Evolutionary conservation across 2,888 invertebrate species (phyloP).

Genomic region (Lepidocyrtoides sp.): DNA sequence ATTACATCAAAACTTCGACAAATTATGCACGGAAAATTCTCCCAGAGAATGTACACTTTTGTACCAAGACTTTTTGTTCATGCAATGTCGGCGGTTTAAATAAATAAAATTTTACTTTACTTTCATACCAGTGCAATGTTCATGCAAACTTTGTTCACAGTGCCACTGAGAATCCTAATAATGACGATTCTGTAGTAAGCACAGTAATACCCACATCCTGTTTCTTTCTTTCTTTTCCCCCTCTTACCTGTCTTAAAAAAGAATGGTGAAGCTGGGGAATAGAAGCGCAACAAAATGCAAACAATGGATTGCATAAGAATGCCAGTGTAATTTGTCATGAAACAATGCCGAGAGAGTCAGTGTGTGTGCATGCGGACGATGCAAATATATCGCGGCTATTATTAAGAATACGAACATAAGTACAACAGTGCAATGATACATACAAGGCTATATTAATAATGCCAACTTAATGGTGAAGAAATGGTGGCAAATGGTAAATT

Average conservation of each 20-base stretch:
- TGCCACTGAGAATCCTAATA: constrained; percentile 21
- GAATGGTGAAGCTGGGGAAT: constrained; percentile 10
- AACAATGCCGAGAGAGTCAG: not conserved
- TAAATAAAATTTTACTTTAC: not conserved
- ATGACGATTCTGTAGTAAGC: not conserved
- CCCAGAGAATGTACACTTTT: not conserved
- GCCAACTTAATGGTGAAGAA: constrained; percentile 21
- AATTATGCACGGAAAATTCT: not conserved
- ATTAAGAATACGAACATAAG: not conserved
- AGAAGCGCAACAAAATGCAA: constrained; percentile 25
- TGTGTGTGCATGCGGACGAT: not conserved
- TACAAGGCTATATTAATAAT: not conserved
- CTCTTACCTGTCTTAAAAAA: not conserved
- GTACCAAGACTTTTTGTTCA: not conserved
- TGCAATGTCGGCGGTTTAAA: constrained; percentile 16
- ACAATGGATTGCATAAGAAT: constrained; percentile 41
- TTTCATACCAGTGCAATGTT: not conserved
- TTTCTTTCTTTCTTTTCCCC: constrained; percentile 18
- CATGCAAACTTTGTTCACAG: not conserved
- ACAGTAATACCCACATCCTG: constrained; percentile 55
- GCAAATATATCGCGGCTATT: not conserved
- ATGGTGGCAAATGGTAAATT: constrained; percentile 40
- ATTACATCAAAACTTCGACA: not conserved
- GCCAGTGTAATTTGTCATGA: constrained; percentile 28
- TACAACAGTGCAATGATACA: not conserved